Evolutionary conservation across 2,113 vertebrate genomes (phyloP).

Genomic region (Chloebia gouldiae): DNA sequence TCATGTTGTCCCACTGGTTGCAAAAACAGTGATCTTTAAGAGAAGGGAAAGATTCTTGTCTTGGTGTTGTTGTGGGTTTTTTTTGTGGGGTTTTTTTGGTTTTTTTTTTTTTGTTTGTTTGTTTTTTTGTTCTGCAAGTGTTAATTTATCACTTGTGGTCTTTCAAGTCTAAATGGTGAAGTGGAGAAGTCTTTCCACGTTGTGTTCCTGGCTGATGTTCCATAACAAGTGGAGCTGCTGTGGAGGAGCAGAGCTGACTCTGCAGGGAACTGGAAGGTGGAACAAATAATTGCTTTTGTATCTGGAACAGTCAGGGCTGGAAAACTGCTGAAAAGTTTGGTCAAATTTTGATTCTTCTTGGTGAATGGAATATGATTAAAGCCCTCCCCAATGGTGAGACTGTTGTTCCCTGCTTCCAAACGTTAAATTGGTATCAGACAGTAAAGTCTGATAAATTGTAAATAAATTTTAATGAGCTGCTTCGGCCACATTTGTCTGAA

Average conservation of each 20-base stretch:
- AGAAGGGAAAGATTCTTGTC: neutral
- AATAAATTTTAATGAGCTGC: neutral
- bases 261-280: neutral
- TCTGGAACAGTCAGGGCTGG: neutral
- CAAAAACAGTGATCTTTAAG: neutral
- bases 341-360: neutral
- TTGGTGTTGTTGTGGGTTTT: neutral
- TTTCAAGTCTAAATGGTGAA: neutral
- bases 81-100: too few relatives aligned
- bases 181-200: accelerated
- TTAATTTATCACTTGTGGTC: neutral
- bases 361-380: neutral
- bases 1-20: neutral
- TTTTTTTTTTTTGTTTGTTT: neutral
- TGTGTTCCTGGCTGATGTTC: neutral
- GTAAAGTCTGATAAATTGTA: neutral
- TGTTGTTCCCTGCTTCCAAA: accelerated
- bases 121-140: neutral
- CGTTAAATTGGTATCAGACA: neutral
- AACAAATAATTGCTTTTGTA: neutral
- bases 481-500: neutral
- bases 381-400: neutral
- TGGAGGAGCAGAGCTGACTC: neutral
- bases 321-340: neutral
- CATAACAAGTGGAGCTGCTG: neutral